phyloP scores from a whole-genome alignment of 1,140 invertebrate species.

The Helicoverpa armigera region DNA sequence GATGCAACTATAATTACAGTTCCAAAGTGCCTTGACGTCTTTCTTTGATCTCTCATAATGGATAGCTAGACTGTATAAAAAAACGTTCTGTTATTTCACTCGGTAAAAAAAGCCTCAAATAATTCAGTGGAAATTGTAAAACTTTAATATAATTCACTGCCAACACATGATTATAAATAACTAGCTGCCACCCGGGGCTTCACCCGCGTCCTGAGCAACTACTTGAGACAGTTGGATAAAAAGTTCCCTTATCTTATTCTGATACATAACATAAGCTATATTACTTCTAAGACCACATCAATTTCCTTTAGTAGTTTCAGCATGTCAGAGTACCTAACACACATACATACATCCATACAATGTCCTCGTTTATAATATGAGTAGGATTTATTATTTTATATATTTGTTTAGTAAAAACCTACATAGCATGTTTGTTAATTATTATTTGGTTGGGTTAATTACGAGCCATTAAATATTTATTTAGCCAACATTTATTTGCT shows the following conservation, averaged over 20 bases:
- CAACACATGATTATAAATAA: too few relatives aligned
- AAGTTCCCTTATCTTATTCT: too few relatives aligned
- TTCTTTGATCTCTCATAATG: background rate
- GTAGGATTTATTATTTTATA: background rate
- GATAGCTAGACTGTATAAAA: background rate
- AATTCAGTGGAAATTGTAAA: background rate
- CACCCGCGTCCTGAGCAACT: too few relatives aligned
- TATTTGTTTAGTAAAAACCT: background rate
- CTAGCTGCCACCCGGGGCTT: too few relatives aligned
- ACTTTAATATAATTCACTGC: background rate
- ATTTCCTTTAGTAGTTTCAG: too few relatives aligned
- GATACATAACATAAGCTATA: too few relatives aligned
- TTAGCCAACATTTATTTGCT: background rate
- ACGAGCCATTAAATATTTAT: conserved; percentile 13
- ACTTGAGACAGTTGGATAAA: too few relatives aligned
- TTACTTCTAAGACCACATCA: too few relatives aligned
- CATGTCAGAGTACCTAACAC: too few relatives aligned
- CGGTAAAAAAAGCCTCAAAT: background rate
- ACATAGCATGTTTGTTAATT: background rate
- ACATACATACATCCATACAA: too few relatives aligned
- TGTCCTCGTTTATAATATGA: too few relatives aligned
- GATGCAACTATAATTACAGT: background rate
- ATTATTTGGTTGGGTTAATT: conserved; percentile 29
- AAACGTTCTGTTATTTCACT: background rate
- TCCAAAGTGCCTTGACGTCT: background rate